These are phyloP conservation scores for Stigmatopora argus DNA, from an alignment of 2,113 vertebrate genomes.

Conservation along the genomic window DNA sequence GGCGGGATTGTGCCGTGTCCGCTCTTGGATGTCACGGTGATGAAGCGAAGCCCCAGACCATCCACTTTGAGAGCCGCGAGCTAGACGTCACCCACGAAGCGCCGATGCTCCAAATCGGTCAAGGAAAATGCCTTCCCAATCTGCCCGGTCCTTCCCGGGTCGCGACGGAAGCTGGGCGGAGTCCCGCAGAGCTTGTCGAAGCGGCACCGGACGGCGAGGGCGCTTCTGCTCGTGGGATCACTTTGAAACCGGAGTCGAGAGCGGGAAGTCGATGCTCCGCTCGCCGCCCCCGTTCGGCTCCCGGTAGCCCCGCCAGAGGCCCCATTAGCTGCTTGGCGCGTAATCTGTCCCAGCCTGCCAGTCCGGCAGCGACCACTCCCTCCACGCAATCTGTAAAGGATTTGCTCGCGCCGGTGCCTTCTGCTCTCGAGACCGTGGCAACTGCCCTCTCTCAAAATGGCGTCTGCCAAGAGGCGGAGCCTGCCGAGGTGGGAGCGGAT, in stretches of 20 bases:
- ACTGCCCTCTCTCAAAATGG: not conserved
- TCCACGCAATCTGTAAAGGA: not conserved
- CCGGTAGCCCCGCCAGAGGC: constrained; percentile 48
- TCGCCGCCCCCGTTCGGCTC: constrained; percentile 34
- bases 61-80: constrained; percentile 1
- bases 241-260: constrained; percentile 40
- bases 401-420: constrained; percentile 6
- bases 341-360: constrained; percentile 46
- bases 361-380: constrained; percentile 22
- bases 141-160: constrained; percentile 14
- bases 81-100: constrained; percentile 7
- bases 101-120: constrained; percentile 4
- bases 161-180: not conserved
- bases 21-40: not conserved
- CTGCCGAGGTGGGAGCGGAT: not conserved
- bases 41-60: not conserved
- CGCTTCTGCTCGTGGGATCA: constrained; percentile 13
- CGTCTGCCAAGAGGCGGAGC: not conserved
- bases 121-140: not conserved
- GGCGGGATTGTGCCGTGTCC: constrained; percentile 1
- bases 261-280: not conserved
- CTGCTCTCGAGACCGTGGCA: not conserved
- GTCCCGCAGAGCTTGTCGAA: constrained; percentile 19
- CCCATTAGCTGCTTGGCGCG: constrained; percentile 9
- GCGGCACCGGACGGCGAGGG: constrained; percentile 41